These are phyloP conservation scores for Lamellibrachia columna DNA, from an alignment of 2,888 invertebrate species.

Conservation along the genomic window DNA sequence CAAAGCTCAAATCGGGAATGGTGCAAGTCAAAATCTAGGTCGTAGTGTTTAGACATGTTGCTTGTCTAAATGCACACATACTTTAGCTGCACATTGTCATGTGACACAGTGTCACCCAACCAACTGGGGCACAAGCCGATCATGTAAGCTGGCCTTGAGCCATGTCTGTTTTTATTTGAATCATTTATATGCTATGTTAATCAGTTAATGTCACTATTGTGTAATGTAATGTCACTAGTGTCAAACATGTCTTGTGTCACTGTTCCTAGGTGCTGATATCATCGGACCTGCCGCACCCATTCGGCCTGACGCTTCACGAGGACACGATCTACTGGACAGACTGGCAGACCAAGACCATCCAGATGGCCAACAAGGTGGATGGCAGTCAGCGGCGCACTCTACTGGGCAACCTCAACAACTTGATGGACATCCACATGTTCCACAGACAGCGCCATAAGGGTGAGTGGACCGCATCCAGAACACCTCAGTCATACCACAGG, in stretches of 20 bases:
- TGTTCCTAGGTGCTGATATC: conserved; percentile 51
- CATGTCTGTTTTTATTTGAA: not conserved
- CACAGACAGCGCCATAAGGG: conserved; percentile 64
- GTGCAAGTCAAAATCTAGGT: too few relatives aligned
- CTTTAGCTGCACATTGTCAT: too few relatives aligned
- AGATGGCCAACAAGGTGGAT: conserved; percentile 74
- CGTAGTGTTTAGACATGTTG: too few relatives aligned
- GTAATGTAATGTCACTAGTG: not conserved
- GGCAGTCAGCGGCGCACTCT: conserved; percentile 67
- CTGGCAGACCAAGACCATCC: conserved; percentile 87
- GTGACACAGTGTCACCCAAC: too few relatives aligned
- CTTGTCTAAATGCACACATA: too few relatives aligned
- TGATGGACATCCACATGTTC: conserved; percentile 84
- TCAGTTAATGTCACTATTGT: not conserved
- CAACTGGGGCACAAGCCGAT: too few relatives aligned
- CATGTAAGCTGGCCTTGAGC: too few relatives aligned
- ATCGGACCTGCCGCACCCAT: conserved; percentile 87
- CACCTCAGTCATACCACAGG: not conserved
- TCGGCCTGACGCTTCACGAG: conserved; percentile 87
- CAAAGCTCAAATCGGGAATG: too few relatives aligned
- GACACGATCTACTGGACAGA: conserved; percentile 93
- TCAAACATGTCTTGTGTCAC: not conserved
- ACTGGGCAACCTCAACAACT: conserved; percentile 83
- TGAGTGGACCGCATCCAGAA: conserved; percentile 34
- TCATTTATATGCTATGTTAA: not conserved